Conservation (phyloP, 2,113 vertebrate genomes). For the Barnardius zonarius region DNA sequence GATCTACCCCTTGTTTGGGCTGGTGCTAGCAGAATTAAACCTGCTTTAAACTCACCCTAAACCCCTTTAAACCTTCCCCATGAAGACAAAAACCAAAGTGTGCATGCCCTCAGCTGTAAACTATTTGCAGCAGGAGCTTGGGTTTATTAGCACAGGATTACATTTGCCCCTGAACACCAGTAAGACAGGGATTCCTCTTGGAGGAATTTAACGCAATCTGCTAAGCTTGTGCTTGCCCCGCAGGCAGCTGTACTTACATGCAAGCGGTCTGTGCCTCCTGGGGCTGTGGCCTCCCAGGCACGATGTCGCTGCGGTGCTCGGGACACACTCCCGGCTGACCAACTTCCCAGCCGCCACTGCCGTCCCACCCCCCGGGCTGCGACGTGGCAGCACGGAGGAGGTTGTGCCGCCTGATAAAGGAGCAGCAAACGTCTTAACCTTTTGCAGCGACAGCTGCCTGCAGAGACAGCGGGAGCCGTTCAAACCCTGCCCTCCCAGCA, state of each 20-base stretch:
- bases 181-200: neutral
- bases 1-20: neutral
- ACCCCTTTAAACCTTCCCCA: neutral
- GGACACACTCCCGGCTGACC: fast-evolving
- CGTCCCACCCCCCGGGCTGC: neutral
- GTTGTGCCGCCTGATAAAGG: neutral
- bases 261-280: neutral
- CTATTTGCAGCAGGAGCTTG: neutral
- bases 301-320: fast-evolving
- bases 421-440: fast-evolving
- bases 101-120: neutral
- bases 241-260: conserved; percentile 27
- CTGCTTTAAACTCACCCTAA: neutral
- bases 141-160: fast-evolving
- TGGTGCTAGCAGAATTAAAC: neutral
- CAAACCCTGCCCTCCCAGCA: fast-evolving
- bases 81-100: neutral
- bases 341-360: neutral
- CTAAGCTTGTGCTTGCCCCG: neutral
- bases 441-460: fast-evolving
- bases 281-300: fast-evolving
- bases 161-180: fast-evolving
- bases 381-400: neutral
- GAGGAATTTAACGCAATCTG: neutral
- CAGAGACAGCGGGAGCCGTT: neutral